Conservation (phyloP, 2,888 invertebrate species). For the Torymus texanus region DNA sequence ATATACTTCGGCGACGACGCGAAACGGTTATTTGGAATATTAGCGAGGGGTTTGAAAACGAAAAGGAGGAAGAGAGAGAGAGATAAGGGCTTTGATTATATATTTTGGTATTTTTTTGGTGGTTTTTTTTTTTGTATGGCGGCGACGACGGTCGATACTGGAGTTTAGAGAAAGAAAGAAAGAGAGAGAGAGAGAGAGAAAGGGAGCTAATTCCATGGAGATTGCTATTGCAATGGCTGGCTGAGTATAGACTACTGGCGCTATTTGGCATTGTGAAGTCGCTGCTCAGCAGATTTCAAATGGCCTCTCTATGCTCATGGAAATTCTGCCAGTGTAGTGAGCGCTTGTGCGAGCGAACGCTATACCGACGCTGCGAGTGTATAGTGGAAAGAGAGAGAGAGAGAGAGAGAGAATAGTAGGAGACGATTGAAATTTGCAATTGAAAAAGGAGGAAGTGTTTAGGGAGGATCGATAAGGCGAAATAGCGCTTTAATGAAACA, state of each 20-base stretch:
- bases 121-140: not conserved
- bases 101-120: conserved; percentile 14
- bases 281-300: conserved; percentile 35
- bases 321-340: not conserved
- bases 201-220: conserved; percentile 1
- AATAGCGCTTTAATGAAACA: too few species aligned
- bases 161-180: not conserved
- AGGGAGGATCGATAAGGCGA: not conserved
- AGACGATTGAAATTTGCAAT: conserved; percentile 6
- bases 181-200: conserved; percentile 1
- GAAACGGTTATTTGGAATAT: too few species aligned
- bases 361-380: not conserved
- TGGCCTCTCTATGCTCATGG: not conserved
- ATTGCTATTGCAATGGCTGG: not conserved
- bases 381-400: not conserved
- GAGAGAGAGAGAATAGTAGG: too few species aligned
- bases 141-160: too few species aligned
- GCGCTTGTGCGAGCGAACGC: too few species aligned
- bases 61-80: too few species aligned
- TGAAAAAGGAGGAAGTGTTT: not conserved
- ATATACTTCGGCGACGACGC: too few species aligned
- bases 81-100: too few species aligned
- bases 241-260: not conserved
- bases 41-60: too few species aligned
- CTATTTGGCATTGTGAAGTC: conserved; percentile 29